Conservation (phyloP, 2,888 invertebrate genomes). For the Parnassius glacialis region DNA sequence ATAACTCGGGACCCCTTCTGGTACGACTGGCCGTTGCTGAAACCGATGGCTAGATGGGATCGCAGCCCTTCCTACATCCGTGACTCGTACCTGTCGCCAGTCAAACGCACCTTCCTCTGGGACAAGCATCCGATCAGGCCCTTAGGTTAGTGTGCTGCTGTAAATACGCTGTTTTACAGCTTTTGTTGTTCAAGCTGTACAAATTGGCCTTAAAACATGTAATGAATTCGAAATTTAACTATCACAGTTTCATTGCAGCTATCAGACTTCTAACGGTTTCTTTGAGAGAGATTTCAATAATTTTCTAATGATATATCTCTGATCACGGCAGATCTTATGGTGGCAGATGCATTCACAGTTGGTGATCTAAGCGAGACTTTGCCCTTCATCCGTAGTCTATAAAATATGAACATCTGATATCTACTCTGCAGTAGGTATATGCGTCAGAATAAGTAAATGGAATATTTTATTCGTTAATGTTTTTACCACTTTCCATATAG, state of each 20-base stretch:
- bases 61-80: constrained; percentile 89
- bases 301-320: constrained; percentile 36
- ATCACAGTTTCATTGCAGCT: constrained; percentile 30
- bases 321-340: constrained; percentile 75
- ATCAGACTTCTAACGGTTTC: constrained; percentile 30
- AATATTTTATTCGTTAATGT: constrained; percentile 4
- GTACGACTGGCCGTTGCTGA: constrained; percentile 90
- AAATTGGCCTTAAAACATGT: constrained; percentile 51
- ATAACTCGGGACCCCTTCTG: constrained; percentile 94
- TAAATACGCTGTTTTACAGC: constrained; percentile 57
- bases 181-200: constrained; percentile 56
- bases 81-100: constrained; percentile 93
- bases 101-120: constrained; percentile 95
- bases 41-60: constrained; percentile 87
- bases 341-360: constrained; percentile 71
- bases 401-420: constrained; percentile 63
- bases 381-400: constrained; percentile 77
- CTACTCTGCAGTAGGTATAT: constrained; percentile 33
- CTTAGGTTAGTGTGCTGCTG: constrained; percentile 87
- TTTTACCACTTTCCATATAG: constrained; percentile 19
- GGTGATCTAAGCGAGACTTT: constrained; percentile 72
- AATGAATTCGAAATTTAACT: constrained; percentile 43
- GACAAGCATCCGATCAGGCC: constrained; percentile 94
- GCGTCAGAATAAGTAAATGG: constrained; percentile 10
- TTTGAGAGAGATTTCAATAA: constrained; percentile 21